Evolutionary conservation across 2,888 invertebrate genomes (phyloP), one percentile per base, ranked within the genome.

Genomic region (Odontocolon sp.): DNA sequence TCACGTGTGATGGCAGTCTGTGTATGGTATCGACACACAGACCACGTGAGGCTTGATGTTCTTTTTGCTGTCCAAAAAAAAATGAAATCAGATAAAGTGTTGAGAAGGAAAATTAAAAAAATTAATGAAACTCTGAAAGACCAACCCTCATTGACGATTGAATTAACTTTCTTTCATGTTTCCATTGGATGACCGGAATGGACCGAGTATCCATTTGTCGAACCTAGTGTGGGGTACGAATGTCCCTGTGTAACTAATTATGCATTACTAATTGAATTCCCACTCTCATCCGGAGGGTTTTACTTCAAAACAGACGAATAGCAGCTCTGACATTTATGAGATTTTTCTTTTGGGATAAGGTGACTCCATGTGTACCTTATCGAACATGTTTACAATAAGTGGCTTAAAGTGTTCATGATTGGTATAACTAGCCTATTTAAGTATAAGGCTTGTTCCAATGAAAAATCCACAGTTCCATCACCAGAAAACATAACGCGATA

Each of bases 141-240:
- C 50, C 38, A 47, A 61, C 61, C 67, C 9, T 26, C 56, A 69
- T 77, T n/a, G 28, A 11, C 36, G 38, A 38, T 59, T 54, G 68
- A 77, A 52, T 68, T 61, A 68, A 72, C 68, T 72, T 69, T 72
- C 72, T 77, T 77, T 77, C 72, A 77, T 77, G 68, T 77, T 68
- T 72, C 42, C 40, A 9, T 18, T 33, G 18, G 28, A 18, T 26
- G 11, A 21, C 38, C 6, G 50, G 38, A 40, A 28, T 18, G 18
- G 11, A 26, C 18, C 45, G 16, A 21, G 6, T 31, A 56, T n/a
- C n/a, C n/a, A n/a, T n/a, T n/a, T n/a, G n/a, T n/a, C n/a, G n/a
- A n/a, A n/a, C n/a, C n/a, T n/a, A n/a, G n/a, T n/a, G n/a, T 33
- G 45, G 18, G 56, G 64, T 42, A 66, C 59, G 57, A 70, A 70